Percentiles rank a stretch among this genome's conserved stretches.
Conservation (phyloP, 2,113 vertebrate species). For the Scolopax mira region DNA sequence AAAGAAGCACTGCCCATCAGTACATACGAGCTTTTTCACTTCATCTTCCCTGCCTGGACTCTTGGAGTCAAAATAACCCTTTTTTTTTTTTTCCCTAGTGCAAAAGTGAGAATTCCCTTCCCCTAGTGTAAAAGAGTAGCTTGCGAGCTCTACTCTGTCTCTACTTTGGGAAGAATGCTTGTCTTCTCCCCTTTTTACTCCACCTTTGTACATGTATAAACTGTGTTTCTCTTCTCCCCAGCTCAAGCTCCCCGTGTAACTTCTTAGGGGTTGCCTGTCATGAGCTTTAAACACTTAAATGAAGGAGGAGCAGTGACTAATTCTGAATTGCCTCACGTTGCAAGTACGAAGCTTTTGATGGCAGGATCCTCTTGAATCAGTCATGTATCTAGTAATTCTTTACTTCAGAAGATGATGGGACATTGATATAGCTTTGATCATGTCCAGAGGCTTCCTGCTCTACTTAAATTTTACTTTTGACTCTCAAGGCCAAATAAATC, state of each 20-base stretch:
- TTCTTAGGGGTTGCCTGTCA: background rate
- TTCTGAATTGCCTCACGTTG: background rate
- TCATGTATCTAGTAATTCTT: background rate
- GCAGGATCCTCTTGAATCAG: background rate
- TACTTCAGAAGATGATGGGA: background rate
- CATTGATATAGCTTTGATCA: background rate
- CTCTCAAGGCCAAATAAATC: background rate
- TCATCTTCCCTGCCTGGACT: background rate
- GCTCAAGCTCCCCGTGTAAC: rapidly evolving
- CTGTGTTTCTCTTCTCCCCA: background rate
- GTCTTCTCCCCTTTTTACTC: background rate
- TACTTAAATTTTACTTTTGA: background rate
- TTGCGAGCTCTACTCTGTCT: background rate
- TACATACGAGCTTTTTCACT: background rate
- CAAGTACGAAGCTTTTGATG: background rate
- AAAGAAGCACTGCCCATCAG: background rate
- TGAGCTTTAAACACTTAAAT: background rate
- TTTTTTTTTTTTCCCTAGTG: background rate
- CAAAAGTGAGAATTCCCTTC: background rate
- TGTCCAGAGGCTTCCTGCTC: background rate
- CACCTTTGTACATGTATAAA: background rate
- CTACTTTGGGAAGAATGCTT: background rate
- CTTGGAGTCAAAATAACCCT: background rate
- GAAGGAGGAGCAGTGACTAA: background rate
- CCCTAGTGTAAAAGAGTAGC: background rate